A percentile compares a stretch with the other conserved stretches of the same genome.
Conservation (phyloP, 1,140 invertebrate species). For the Aphis gossypii region DNA sequence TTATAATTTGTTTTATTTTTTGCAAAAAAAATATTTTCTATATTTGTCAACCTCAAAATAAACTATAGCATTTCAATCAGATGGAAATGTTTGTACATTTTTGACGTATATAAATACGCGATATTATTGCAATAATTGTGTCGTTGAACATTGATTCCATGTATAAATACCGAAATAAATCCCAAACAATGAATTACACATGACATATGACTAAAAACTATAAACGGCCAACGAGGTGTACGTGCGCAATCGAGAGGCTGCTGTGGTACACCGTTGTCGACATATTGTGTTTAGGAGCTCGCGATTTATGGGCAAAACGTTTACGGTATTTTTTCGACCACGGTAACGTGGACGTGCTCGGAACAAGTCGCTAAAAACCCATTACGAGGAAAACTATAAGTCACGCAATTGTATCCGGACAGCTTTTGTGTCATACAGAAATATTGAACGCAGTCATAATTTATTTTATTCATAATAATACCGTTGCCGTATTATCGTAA, state of each 20-base stretch:
- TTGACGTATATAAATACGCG: neutral
- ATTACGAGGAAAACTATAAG: conserved; percentile 17
- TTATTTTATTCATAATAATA: neutral
- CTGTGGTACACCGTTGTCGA: neutral
- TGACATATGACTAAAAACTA: neutral
- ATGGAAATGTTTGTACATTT: too few relatives aligned
- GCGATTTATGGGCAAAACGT: conserved; percentile 42
- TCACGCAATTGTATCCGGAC: conserved; percentile 7
- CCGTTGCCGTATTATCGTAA: neutral
- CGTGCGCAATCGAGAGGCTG: neutral
- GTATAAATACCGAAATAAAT: neutral
- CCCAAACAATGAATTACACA: neutral
- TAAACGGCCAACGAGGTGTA: neutral
- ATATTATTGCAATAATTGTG: neutral
- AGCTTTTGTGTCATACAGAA: neutral
- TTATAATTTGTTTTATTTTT: neutral
- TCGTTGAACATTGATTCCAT: neutral
- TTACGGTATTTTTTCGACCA: conserved; percentile 27
- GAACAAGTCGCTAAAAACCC: conserved; percentile 17
- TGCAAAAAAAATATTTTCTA: too few relatives aligned
- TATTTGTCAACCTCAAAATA: neutral
- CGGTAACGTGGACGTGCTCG: conserved; percentile 28
- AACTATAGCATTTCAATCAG: neutral
- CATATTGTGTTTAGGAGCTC: neutral
- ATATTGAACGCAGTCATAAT: neutral